Evolutionary conservation across 2,888 invertebrate genomes (phyloP).

Genomic region (Phlogophora meticulosa): DNA sequence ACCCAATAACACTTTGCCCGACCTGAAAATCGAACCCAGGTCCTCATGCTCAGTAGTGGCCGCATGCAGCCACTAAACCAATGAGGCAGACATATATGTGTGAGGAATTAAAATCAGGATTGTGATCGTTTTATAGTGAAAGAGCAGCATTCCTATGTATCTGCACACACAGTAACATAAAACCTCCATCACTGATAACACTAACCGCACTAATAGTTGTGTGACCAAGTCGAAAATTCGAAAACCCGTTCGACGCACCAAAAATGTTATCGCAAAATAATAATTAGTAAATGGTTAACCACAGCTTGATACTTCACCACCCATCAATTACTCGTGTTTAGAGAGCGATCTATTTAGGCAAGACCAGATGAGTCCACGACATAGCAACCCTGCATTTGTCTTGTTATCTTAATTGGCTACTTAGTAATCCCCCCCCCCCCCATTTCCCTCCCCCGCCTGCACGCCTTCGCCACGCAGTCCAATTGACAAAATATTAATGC

Average conservation of each 20-base stretch:
- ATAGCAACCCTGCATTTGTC: background rate
- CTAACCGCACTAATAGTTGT: background rate
- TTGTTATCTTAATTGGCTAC: background rate
- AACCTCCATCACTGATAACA: background rate
- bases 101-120: background rate
- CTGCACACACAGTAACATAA: constrained; percentile 1
- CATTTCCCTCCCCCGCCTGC: too few species aligned
- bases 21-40: too few species aligned
- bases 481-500: background rate
- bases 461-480: too few species aligned
- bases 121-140: background rate
- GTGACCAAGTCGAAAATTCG: background rate
- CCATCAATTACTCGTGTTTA: constrained; percentile 11
- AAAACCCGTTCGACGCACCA: constrained; percentile 7
- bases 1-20: too few species aligned
- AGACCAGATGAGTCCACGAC: background rate
- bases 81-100: background rate
- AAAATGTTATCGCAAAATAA: constrained; percentile 5
- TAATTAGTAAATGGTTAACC: background rate
- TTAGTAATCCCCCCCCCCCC: background rate
- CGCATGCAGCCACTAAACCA: too few species aligned
- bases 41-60: too few species aligned
- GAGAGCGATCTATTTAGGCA: constrained; percentile 10
- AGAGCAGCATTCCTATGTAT: background rate
- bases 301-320: constrained; percentile 1